A percentile compares a stretch with the other conserved stretches of the same genome.
Evolutionary conservation across 2,797 vertebrate genomes (phyloP).

Genomic region (Columba guinea): DNA sequence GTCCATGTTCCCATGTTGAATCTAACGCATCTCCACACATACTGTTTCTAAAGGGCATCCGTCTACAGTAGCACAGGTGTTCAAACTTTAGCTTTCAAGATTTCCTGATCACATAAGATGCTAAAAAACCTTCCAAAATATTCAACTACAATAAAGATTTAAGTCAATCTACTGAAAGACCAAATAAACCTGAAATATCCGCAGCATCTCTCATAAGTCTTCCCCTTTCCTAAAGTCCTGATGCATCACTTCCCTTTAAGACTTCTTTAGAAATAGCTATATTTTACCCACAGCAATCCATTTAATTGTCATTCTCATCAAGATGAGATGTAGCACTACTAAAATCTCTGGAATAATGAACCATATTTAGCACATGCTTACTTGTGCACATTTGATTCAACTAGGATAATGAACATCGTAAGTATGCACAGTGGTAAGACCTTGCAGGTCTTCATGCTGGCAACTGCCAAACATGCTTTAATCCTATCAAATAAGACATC

Average conservation of each 20-base stretch:
- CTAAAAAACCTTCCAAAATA: background rate
- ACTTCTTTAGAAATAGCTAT: background rate
- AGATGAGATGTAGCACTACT: background rate
- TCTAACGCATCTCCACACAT: fast-evolving
- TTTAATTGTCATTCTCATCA: background rate
- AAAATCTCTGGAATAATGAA: background rate
- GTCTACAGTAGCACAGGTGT: background rate
- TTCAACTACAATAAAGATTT: background rate
- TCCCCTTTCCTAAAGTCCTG: background rate
- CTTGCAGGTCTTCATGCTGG: background rate
- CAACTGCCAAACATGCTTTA: background rate
- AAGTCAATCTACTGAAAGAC: background rate
- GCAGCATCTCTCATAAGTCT: background rate
- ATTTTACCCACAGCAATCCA: background rate
- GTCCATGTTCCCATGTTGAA: background rate
- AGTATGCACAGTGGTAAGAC: background rate
- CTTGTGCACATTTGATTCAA: background rate
- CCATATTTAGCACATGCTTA: background rate
- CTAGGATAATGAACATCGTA: fast-evolving
- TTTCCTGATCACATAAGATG: background rate
- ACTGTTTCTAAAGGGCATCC: background rate
- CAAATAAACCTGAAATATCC: background rate
- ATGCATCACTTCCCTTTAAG: background rate
- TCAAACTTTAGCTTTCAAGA: background rate
- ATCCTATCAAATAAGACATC: background rate